Base-by-base conservation (phyloP, 2,113 vertebrate species). In the Gallinago undulata region DNA sequence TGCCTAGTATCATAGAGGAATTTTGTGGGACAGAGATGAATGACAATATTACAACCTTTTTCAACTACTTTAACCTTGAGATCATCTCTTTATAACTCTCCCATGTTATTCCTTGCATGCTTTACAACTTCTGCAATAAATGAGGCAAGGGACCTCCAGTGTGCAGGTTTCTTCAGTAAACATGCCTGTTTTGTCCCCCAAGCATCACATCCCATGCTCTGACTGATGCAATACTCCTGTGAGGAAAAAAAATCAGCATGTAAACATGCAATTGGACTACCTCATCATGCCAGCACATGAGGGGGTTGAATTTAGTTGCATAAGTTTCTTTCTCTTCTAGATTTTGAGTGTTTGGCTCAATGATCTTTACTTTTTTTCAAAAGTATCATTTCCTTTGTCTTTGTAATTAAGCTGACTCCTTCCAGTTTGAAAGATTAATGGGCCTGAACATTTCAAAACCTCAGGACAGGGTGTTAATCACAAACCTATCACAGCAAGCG, bases 161-260 rank as follows among this genome's bases (percentile, higher is more conserved):
- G 9, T 48, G 19, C 35, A 69, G 48, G 12, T 68, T 92, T 92
- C 15, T 83, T 76, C 30, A 73, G 25, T 51, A 92, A 88, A 43
- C 10, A 80, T 73, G 43, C 2, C 8, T 1, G 0, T 35, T 87
- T 90, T 70, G 63, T n/a, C 11, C 31, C 21, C 14, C 30, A 53
- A 6, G 11, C 13, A 43, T 55, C 17, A 37, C 8, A 59, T 28
- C 31, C 19, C 7, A 5, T 23, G 16, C 10, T 55, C 5, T 82
- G 24, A 79, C 53, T 60, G 16, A 27, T 75, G 56, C 28, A 87
- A 45, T 57, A 62, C 9, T 48, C 27, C 39, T 55, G 24, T 35
- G 47, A 31, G 24, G 19, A 21, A 56, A 63, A 85, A 79, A 25
- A 3, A 0, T 1, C 14, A 66, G 23, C 41, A 21, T 1, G 1